A percentile compares a stretch with the other conserved stretches of the same genome.
Evolutionary conservation across 2,113 vertebrate genomes (phyloP).

Genomic region (Gasterosteus nipponicus): DNA sequence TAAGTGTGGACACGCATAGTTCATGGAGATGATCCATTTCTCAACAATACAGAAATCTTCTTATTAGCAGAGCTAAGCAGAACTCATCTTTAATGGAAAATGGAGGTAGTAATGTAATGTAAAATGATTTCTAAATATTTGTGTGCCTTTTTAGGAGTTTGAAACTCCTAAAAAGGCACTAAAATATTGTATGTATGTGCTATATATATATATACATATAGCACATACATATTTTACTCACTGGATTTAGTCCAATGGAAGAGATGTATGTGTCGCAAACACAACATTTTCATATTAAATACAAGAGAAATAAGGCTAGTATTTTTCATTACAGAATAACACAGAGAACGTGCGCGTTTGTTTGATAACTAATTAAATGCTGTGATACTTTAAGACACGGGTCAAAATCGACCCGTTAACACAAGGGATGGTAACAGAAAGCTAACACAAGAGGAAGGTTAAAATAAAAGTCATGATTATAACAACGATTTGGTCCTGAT

Average conservation of each 20-base stretch:
- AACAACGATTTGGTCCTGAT: not conserved
- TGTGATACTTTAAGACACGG: not conserved
- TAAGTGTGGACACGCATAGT: slow-evolving; percentile 29
- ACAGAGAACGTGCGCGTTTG: not conserved
- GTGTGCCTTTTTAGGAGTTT: not conserved
- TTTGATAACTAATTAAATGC: not conserved
- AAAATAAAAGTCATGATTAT: not conserved
- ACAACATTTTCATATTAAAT: not conserved
- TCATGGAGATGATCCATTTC: not conserved
- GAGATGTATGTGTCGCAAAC: not conserved
- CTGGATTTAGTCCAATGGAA: not conserved
- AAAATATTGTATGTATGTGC: too few relatives aligned
- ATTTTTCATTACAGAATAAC: not conserved
- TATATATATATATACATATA: too few relatives aligned
- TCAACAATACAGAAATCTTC: not conserved
- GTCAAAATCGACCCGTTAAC: too few relatives aligned
- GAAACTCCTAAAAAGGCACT: too few relatives aligned
- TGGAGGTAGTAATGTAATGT: not conserved
- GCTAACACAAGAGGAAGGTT: too few relatives aligned
- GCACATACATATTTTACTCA: not conserved
- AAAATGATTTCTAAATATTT: not conserved
- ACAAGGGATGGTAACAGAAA: too few relatives aligned
- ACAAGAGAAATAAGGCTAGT: not conserved
- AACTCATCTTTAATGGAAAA: not conserved
- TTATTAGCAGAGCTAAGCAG: not conserved